Evolutionary conservation across 2,797 vertebrate species (phyloP).

Genomic region (Micromesistius poutassou): DNA sequence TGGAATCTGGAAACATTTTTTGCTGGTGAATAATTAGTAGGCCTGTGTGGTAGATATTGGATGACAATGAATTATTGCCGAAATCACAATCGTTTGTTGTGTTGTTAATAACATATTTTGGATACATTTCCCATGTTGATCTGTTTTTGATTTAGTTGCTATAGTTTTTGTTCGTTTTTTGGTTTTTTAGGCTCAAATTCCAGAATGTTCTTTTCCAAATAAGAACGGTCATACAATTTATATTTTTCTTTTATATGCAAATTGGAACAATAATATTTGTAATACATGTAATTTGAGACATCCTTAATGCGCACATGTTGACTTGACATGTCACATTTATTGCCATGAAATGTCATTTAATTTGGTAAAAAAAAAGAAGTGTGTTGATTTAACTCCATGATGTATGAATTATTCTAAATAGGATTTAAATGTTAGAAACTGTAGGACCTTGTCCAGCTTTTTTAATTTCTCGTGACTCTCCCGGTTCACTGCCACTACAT

Average conservation of each 20-base stretch:
- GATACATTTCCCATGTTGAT: constrained; percentile 13
- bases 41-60: constrained; percentile 22
- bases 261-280: background rate
- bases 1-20: background rate
- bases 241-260: background rate
- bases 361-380: background rate
- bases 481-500: constrained; percentile 37
- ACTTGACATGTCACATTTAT: background rate
- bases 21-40: constrained; percentile 8
- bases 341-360: background rate
- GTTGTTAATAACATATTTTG: constrained; percentile 2
- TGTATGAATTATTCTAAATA: background rate
- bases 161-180: constrained; percentile 16
- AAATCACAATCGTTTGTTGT: background rate
- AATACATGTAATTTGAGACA: background rate
- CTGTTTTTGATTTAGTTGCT: constrained; percentile 14
- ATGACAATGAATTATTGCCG: constrained; percentile 6
- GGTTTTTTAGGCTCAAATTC: background rate
- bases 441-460: constrained; percentile 19
- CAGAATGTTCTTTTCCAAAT: background rate
- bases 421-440: constrained; percentile 19
- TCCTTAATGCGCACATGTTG: background rate
- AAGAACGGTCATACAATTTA: background rate
- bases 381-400: background rate
- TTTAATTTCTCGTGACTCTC: constrained; percentile 26